Evolutionary conservation across 1,140 invertebrate species (phyloP), one percentile per base, ranked within the genome.

Genomic region (Hycleus cichorii): DNA sequence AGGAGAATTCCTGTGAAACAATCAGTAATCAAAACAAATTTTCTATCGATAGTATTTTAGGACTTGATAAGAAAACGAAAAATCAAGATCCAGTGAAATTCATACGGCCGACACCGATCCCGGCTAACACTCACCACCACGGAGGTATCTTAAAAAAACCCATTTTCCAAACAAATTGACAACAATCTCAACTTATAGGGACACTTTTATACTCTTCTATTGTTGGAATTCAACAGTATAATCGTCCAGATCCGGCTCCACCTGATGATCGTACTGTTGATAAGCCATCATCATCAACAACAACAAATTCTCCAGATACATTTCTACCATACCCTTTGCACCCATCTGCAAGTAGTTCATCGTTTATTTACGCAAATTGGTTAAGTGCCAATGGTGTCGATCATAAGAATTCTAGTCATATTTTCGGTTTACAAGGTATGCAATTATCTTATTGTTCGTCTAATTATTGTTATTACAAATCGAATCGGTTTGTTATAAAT

Each of bases 31-130:
- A 4, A 11, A 72, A 69, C 46, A 73, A 73, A 48, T 73, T 73
- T 51, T 73, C 71, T 0, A 73, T 73, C 39, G 70, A 73, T 58
- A 70, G 60, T 42, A 73, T 73, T 39, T 53, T 73, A 12, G 71
- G 71, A 39, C 47, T 68, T 39, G 62, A 60, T 44, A 39, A 27
- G 43, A 59, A 51, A 53, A 58, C 39, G 26, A 54, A 49, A 10
- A 59, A 58, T 25, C 18, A 18, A 18, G 50, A 58, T 32, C 49
- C 60, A 47, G 62, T 56, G 25, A 62, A 63, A 47, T 69, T 64
- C 54, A 48, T 68, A 27, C 66, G 63, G 47, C 68, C 68, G 6
- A 67, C 63, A n/a, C 66, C 68, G 32, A 57, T 69, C 8, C 58
- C 49, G 52, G 63, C 63, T 18, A 18, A 18, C 18, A 1, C 11